A percentile compares a stretch with the other conserved stretches of the same genome.
Evolutionary conservation across 1,140 invertebrate genomes (phyloP).

Genomic region (Cydia strobilella): DNA sequence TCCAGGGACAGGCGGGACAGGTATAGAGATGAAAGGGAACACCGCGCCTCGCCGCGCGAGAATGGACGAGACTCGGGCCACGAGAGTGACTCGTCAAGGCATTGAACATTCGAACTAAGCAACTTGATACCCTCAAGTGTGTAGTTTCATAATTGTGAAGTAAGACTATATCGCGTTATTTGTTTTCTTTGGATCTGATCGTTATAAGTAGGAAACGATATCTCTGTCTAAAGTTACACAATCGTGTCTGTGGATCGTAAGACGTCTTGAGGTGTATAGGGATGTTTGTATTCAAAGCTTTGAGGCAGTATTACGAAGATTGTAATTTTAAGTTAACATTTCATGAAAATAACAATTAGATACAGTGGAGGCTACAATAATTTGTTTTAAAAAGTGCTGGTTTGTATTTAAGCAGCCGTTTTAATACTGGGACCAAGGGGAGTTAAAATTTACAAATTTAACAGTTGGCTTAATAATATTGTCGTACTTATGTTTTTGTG

Average conservation of each 20-base stretch:
- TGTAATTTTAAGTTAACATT: slow-evolving; percentile 56
- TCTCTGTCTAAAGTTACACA: slow-evolving; percentile 65
- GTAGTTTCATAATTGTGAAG: slow-evolving; percentile 14
- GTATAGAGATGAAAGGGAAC: slow-evolving; percentile 70
- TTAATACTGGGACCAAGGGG: neutral
- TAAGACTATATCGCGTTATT: slow-evolving; percentile 11
- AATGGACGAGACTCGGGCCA: slow-evolving; percentile 77
- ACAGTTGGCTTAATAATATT: too few species aligned
- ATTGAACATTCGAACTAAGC: slow-evolving; percentile 50
- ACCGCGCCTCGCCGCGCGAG: slow-evolving; percentile 73
- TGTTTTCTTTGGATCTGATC: slow-evolving; percentile 28
- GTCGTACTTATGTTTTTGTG: neutral
- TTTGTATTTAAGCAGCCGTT: slow-evolving; percentile 36
- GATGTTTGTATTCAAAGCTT: slow-evolving; percentile 57
- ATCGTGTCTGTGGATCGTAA: slow-evolving; percentile 51
- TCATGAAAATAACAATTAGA: slow-evolving; percentile 46
- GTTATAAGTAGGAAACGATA: slow-evolving; percentile 44
- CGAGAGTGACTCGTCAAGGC: slow-evolving; percentile 78
- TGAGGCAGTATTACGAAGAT: slow-evolving; percentile 66
- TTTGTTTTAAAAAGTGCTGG: slow-evolving; percentile 52
- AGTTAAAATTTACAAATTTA: slow-evolving; percentile 23
- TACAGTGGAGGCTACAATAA: slow-evolving; percentile 67
- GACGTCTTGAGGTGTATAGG: slow-evolving; percentile 62
- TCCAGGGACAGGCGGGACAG: slow-evolving; percentile 64
- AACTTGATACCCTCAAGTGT: slow-evolving; percentile 9